These are phyloP conservation scores for Myiagra hebetior DNA, from an alignment of 2,113 vertebrate species.

Conservation along the genomic window DNA sequence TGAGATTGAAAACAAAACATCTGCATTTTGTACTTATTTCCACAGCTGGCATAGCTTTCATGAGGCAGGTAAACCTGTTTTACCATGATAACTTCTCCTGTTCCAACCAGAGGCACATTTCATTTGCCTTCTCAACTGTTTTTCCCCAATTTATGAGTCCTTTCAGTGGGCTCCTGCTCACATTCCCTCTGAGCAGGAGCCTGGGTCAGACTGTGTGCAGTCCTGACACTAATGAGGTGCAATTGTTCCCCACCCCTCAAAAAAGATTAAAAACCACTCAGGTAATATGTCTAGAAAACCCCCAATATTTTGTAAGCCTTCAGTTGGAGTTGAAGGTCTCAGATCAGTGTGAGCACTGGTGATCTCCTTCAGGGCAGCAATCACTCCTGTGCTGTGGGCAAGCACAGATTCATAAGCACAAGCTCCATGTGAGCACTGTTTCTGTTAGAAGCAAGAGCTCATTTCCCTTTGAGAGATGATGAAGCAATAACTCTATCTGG, in stretches of 20 bases:
- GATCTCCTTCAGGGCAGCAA: not conserved
- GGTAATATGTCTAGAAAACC: accelerated
- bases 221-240: not conserved
- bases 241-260: not conserved
- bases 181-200: not conserved
- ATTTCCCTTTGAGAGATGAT: not conserved
- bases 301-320: not conserved
- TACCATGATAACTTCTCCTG: not conserved
- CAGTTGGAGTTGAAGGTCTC: not conserved
- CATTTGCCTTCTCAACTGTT: not conserved
- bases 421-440: not conserved
- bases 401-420: too few species aligned
- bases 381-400: not conserved
- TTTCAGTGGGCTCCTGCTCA: not conserved
- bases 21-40: not conserved
- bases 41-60: not conserved
- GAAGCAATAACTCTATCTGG: not conserved
- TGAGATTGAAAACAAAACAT: not conserved
- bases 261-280: not conserved
- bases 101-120: not conserved
- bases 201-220: not conserved
- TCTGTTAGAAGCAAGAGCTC: not conserved
- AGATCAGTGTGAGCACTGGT: not conserved
- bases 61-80: not conserved
- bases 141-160: not conserved